Evolutionary conservation across 2,797 vertebrate species (phyloP).

Genomic region (Geotrypetes seraphini): DNA sequence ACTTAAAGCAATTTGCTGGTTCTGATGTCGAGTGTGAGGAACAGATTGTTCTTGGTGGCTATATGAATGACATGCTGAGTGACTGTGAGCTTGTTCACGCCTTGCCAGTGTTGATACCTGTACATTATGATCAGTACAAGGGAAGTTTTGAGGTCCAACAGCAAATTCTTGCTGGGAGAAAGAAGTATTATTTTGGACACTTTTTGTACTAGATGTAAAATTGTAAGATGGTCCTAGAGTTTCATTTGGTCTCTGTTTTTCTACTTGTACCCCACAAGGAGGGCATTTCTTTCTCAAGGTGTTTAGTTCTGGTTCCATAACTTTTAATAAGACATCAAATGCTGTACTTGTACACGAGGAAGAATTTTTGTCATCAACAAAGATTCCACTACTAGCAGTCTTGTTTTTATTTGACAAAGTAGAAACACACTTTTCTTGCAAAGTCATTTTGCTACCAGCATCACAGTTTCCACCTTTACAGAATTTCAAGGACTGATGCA

Average conservation of each 20-base stretch:
- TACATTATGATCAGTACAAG: constrained; percentile 44
- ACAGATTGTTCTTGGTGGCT: constrained; percentile 25
- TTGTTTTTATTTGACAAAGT: constrained; percentile 39
- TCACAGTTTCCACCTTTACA: constrained; percentile 37
- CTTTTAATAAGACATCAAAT: constrained; percentile 90
- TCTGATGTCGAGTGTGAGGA: constrained; percentile 35
- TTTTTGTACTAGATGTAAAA: constrained; percentile 48
- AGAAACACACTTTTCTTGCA: constrained; percentile 17
- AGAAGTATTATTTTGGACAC: constrained; percentile 48
- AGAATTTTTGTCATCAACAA: constrained; percentile 35
- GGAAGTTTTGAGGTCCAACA: constrained; percentile 61
- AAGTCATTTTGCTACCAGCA: constrained; percentile 19
- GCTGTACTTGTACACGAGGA: constrained; percentile 67
- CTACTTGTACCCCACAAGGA: constrained; percentile 49
- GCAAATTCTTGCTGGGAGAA: constrained; percentile 60
- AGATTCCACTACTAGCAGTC: constrained; percentile 48
- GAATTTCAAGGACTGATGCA: constrained; percentile 43
- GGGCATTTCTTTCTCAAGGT: constrained; percentile 75
- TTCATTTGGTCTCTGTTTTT: constrained; percentile 61
- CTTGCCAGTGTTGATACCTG: constrained; percentile 42
- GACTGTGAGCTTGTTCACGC: constrained; percentile 46
- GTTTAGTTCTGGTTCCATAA: constrained; percentile 95
- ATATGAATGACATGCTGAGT: constrained; percentile 39
- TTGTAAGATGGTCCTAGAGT: constrained; percentile 47
- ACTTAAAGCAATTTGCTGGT: constrained; percentile 42